phyloP scores from a whole-genome alignment of 2,113 vertebrate species.

The Otus sunia region DNA sequence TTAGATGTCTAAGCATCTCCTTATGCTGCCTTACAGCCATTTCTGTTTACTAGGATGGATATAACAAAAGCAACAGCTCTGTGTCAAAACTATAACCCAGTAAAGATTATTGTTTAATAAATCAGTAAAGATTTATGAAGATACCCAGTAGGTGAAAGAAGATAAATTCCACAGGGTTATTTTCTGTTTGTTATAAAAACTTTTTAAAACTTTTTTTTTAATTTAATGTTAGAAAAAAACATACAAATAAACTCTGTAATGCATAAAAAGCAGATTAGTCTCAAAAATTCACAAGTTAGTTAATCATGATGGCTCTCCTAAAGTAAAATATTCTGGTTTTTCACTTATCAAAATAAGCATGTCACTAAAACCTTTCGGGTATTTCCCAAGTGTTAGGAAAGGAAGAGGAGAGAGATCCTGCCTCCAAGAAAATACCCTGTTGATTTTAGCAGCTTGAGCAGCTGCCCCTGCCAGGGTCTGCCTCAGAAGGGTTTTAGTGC shows the following conservation, averaged over 20 bases:
- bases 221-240: constrained; percentile 28
- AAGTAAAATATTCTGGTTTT: not conserved
- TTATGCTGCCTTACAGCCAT: constrained; percentile 10
- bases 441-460: not conserved
- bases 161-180: constrained; percentile 35
- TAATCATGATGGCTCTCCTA: not conserved
- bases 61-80: constrained; percentile 7
- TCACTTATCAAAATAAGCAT: not conserved
- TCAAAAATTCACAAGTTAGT: constrained; percentile 9
- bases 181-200: constrained; percentile 49
- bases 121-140: constrained; percentile 29
- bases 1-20: constrained; percentile 36
- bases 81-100: not conserved
- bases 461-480: not conserved
- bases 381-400: not conserved
- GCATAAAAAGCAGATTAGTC: constrained; percentile 42
- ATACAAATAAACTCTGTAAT: constrained; percentile 52
- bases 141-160: not conserved
- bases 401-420: not conserved
- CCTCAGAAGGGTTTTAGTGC: not conserved
- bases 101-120: constrained; percentile 30
- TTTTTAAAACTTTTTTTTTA: constrained; percentile 46
- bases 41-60: not conserved
- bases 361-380: not conserved
- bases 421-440: not conserved